A percentile compares a stretch with the other conserved stretches of the same genome.
phyloP scores from a whole-genome alignment of 2,888 invertebrate genomes.

The Parnassius apollo region DNA sequence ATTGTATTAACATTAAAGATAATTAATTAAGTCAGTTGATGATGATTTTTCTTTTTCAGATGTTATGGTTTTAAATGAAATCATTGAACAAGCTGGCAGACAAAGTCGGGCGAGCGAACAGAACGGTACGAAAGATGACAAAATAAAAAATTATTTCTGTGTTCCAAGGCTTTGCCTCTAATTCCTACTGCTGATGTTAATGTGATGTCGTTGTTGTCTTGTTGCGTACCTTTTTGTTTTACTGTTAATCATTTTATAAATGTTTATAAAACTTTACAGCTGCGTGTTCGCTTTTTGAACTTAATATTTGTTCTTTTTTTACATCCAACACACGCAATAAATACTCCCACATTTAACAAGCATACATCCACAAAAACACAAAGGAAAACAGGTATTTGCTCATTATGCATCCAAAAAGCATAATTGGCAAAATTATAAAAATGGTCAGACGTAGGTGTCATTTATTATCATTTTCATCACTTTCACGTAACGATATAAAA shows the following conservation, averaged over 20 bases:
- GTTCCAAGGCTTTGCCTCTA: slow-evolving; percentile 23
- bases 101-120: slow-evolving; percentile 93
- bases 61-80: slow-evolving; percentile 98
- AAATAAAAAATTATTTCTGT: slow-evolving; percentile 33
- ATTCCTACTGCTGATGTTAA: slow-evolving; percentile 7
- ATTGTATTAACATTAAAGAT: no score
- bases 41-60: slow-evolving; percentile 81
- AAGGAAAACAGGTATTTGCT: slow-evolving; percentile 68
- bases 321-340: slow-evolving; percentile 29
- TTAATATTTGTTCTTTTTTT: slow-evolving; percentile 41
- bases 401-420: slow-evolving; percentile 73
- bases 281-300: slow-evolving; percentile 30
- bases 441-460: slow-evolving; percentile 68
- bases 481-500: slow-evolving; percentile 8
- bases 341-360: slow-evolving; percentile 57
- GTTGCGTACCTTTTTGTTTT: slow-evolving; percentile 44
- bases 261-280: slow-evolving; percentile 26
- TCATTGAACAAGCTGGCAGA: slow-evolving; percentile 96
- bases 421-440: slow-evolving; percentile 68
- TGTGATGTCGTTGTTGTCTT: slow-evolving; percentile 45
- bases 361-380: slow-evolving; percentile 37
- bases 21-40: no score
- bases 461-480: slow-evolving; percentile 49
- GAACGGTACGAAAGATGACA: slow-evolving; percentile 85
- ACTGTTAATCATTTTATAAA: slow-evolving; percentile 19